Evolutionary conservation across 2,113 vertebrate genomes (phyloP), one percentile per base, ranked within the genome.

Genomic region (Lophius piscatorius): DNA sequence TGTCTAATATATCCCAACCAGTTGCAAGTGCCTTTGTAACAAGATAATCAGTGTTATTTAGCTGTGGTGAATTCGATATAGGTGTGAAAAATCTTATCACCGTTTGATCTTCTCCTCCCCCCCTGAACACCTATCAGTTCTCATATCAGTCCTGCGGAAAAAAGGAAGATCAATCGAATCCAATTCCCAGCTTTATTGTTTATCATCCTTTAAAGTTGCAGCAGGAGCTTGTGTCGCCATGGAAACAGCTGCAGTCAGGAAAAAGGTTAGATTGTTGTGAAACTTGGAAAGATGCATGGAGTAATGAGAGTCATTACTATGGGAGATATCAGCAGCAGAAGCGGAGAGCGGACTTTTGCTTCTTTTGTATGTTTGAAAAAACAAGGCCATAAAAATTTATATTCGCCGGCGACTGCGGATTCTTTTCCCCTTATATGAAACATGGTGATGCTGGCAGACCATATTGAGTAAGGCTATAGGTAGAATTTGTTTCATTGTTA

Each of bases 181-280:
- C 74, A 87, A 89, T 90, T 90, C 84, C 80, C 74, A 67, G 63
- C 78, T 74, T 79, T 78, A 80, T 71, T 85, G 84, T 88, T 89
- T 76, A 86, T 86, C 72, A 46, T 33, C 35, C 72, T 77, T 70
- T 71, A 73, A 87, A 88, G 84, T 83, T 88, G 82, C 84, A 76
- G 77, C 74, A 44, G 81, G 78, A 73, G 74, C 66, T 68, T 1
- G 18, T 18, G 90, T 92, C 86, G 91, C 81, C 91, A 92, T 92
- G 83, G 91, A 87, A 92, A 92, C 91, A 78, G 79, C 60, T 55
- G 80, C 72, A 60, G 80, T 6, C 66, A 49, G 61, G 76, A 85
- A 85, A 80, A 84, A 83, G 87, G 85, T 85, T 88, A 73, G 77
- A 56, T 64, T 57, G 78, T 74, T 88, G 85, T 77, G 81, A 75